Evolutionary conservation across 1,140 invertebrate genomes (phyloP).

Genomic region (Danaus plexippus): DNA sequence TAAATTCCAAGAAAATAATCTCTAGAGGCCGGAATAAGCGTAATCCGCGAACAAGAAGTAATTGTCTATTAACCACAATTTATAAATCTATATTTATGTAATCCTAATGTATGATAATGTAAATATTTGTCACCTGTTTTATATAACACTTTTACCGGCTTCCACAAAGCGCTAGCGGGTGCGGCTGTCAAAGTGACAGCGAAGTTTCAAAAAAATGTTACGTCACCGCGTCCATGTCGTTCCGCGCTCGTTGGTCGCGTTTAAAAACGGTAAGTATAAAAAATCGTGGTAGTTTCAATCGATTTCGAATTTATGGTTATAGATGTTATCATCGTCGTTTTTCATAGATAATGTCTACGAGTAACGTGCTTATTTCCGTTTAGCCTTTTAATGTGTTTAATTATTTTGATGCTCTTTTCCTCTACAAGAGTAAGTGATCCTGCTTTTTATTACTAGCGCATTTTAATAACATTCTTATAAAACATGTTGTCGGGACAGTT

Average conservation of each 20-base stretch:
- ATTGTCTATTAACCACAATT: slow-evolving; percentile 63
- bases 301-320: slow-evolving; percentile 21
- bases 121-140: slow-evolving; percentile 32
- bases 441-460: too few relatives aligned
- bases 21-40: slow-evolving; percentile 33
- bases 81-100: slow-evolving; percentile 39
- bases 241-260: too few relatives aligned
- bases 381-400: too few relatives aligned
- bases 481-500: too few relatives aligned
- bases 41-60: slow-evolving; percentile 41
- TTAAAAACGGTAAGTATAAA: too few relatives aligned
- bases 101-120: slow-evolving; percentile 31
- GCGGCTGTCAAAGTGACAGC: too few relatives aligned
- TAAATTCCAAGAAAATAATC: slow-evolving; percentile 30
- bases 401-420: too few relatives aligned
- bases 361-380: not conserved
- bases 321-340: slow-evolving; percentile 13
- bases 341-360: slow-evolving; percentile 4
- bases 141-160: slow-evolving; percentile 13
- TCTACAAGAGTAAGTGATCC: too few relatives aligned
- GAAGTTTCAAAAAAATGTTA: too few relatives aligned
- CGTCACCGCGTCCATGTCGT: too few relatives aligned
- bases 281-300: slow-evolving; percentile 11
- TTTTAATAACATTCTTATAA: too few relatives aligned
- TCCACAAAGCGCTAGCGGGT: too few relatives aligned